A percentile compares a stretch with the other conserved stretches of the same genome.
Evolutionary conservation across 2,113 vertebrate species (phyloP).

Genomic region (Polypterus bichir): DNA sequence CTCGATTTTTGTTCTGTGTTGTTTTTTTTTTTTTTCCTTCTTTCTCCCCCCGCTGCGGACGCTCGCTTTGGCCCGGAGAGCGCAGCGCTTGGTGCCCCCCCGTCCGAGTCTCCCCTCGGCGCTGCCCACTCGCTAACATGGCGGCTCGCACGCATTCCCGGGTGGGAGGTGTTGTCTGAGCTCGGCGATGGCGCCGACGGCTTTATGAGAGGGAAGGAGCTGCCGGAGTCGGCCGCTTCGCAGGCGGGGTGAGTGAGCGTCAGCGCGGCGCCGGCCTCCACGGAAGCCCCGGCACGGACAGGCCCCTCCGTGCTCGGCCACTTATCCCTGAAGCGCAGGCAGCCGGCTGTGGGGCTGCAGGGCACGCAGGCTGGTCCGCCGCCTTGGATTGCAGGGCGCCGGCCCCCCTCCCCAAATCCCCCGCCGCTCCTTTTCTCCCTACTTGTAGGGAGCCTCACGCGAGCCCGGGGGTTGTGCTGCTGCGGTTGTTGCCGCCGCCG

Average conservation of each 20-base stretch:
- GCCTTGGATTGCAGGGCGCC: neutral
- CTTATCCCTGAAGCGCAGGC: neutral
- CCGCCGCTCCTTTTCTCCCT: neutral
- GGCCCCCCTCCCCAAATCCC: neutral
- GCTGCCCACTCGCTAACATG: no score
- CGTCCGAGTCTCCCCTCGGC: no score
- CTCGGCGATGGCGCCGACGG: neutral
- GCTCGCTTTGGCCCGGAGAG: no score
- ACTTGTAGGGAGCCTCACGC: neutral
- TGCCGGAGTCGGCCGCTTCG: slow-evolving; percentile 10
- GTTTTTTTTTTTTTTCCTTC: no score
- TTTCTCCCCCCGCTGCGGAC: no score
- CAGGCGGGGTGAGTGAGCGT: slow-evolving; percentile 10
- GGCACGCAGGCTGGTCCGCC: neutral
- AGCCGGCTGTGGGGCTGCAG: neutral
- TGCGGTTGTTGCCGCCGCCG: neutral
- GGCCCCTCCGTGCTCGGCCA: neutral
- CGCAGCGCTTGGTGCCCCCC: no score
- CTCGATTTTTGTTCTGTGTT: no score
- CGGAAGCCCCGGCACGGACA: neutral
- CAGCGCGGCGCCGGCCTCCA: neutral
- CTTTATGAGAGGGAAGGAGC: slow-evolving; percentile 7
- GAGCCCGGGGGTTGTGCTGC: no score
- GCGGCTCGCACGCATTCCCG: no score
- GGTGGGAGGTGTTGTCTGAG: no score